A percentile compares a stretch with the other conserved stretches of the same genome.
Conservation (phyloP, 1,140 invertebrate species). For the Drosophila serrata region DNA sequence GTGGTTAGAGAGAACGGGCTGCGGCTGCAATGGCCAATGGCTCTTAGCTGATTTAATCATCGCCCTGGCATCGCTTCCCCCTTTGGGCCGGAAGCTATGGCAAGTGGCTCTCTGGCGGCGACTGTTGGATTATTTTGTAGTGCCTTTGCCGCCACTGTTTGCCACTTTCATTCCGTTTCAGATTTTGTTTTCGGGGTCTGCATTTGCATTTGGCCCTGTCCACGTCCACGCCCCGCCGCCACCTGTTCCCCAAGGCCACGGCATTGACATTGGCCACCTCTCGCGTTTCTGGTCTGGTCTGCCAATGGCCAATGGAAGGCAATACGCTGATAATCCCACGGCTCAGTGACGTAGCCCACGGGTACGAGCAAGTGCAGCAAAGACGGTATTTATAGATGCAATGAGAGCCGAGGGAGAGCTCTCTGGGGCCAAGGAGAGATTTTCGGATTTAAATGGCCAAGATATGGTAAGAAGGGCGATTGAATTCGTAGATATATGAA, state of each 20-base stretch:
- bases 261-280: slow-evolving; percentile 64
- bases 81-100: slow-evolving; percentile 25
- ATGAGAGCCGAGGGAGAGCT: slow-evolving; percentile 4
- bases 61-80: slow-evolving; percentile 16
- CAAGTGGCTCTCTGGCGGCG: slow-evolving; percentile 40
- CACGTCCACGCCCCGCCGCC: not conserved
- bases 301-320: slow-evolving; percentile 24
- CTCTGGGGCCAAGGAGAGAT: slow-evolving; percentile 22
- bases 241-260: slow-evolving; percentile 39
- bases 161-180: slow-evolving; percentile 45
- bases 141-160: slow-evolving; percentile 44
- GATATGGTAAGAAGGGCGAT: slow-evolving; percentile 6
- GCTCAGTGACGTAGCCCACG: slow-evolving; percentile 36
- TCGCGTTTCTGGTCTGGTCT: slow-evolving; percentile 30
- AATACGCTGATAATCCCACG: slow-evolving; percentile 42
- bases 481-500: slow-evolving; percentile 13
- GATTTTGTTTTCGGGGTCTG: slow-evolving; percentile 27
- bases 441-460: slow-evolving; percentile 26
- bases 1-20: slow-evolving; percentile 2
- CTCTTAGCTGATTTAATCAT: slow-evolving; percentile 71
- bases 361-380: slow-evolving; percentile 29
- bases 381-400: slow-evolving; percentile 50
- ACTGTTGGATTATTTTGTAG: slow-evolving; percentile 67
- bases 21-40: slow-evolving; percentile 56
- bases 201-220: slow-evolving; percentile 16